Conservation (phyloP, 2,888 invertebrate species). For the Frankliniella fusca region DNA sequence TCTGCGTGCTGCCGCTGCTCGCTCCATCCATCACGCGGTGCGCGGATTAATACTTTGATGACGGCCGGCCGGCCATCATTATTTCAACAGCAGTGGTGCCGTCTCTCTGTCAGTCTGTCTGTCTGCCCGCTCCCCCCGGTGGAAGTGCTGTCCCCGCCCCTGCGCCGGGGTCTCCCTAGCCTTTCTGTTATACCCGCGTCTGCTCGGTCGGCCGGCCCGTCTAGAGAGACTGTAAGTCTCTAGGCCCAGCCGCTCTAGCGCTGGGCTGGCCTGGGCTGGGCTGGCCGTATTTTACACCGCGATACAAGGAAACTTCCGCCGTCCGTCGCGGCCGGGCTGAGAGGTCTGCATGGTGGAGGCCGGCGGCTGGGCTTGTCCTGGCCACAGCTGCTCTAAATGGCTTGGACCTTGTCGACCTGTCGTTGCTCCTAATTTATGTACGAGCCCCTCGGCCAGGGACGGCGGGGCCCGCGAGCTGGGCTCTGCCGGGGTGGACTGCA, state of each 20-base stretch:
- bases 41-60: too few relatives aligned
- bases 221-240: too few relatives aligned
- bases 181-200: too few relatives aligned
- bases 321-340: background rate
- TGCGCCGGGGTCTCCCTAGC: too few relatives aligned
- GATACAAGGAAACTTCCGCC: background rate
- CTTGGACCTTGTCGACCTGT: constrained; percentile 17
- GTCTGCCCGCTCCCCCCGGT: too few relatives aligned
- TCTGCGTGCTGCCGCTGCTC: background rate
- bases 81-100: too few relatives aligned
- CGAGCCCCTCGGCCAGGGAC: background rate
- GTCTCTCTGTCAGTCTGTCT: background rate
- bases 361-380: background rate
- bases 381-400: constrained; percentile 10
- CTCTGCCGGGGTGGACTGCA: background rate
- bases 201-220: too few relatives aligned
- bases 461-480: background rate
- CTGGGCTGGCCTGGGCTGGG: too few relatives aligned
- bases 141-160: too few relatives aligned
- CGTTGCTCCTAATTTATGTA: constrained; percentile 23
- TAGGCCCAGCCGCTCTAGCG: too few relatives aligned
- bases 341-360: too few relatives aligned
- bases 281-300: background rate
- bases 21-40: background rate
- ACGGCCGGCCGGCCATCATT: too few relatives aligned